Evolutionary conservation across 1,140 invertebrate species (phyloP).

Genomic region (Zaprionus kolodkinae): DNA sequence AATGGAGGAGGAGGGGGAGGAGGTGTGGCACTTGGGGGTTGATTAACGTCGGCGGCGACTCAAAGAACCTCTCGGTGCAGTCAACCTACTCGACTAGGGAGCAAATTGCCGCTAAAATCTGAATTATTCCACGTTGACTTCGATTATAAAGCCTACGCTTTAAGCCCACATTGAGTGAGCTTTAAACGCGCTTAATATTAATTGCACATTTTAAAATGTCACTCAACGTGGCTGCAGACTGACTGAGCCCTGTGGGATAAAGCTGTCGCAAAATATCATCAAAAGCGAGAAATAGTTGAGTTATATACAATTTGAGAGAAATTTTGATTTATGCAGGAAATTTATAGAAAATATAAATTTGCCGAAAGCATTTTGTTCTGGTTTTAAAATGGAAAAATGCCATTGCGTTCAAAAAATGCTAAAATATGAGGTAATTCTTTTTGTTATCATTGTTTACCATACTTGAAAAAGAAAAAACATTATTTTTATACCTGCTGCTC

Average conservation of each 20-base stretch:
- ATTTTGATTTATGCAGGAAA: not conserved
- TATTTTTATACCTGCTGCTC: not conserved
- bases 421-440: not conserved
- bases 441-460: not conserved
- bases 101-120: slow-evolving; percentile 22
- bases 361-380: not conserved
- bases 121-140: slow-evolving; percentile 14
- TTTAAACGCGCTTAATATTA: slow-evolving; percentile 43
- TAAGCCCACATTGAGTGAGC: slow-evolving; percentile 35
- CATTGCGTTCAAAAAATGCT: not conserved
- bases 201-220: slow-evolving; percentile 29
- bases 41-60: slow-evolving; percentile 35
- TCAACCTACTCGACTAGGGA: not conserved
- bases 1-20: slow-evolving; percentile 3
- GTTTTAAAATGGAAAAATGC: not conserved
- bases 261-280: not conserved
- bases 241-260: not conserved
- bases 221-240: not conserved
- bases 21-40: slow-evolving; percentile 9
- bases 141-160: slow-evolving; percentile 16
- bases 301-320: not conserved
- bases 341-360: not conserved
- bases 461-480: not conserved
- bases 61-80: not conserved
- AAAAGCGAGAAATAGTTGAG: not conserved